Evolutionary conservation across 2,797 vertebrate species (phyloP), one percentile per base, ranked within the genome.

Genomic region (Cichlasoma orientale): DNA sequence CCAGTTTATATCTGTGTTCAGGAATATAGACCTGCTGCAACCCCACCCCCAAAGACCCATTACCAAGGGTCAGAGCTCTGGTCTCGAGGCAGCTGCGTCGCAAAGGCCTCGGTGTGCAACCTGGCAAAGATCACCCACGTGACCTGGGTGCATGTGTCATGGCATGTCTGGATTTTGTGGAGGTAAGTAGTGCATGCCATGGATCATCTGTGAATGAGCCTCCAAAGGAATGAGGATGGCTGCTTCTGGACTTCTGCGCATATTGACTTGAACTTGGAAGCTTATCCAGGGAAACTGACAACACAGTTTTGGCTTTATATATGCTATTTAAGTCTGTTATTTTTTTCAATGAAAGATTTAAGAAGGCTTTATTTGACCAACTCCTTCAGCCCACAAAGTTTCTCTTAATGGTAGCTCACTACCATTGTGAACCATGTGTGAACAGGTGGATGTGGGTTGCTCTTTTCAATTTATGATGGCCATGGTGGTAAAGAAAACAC

Each of bases 1-100:
- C 36, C 50, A 47, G 72, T 93, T 89, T 92, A 87, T 89, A 87
- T 82, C 82, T 85, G 74, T 86, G 84, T 31, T 50, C 25, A 83
- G 76, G 57, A 68, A 77, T 66, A 71, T 25, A 72, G 56, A 21
- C 33, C 75, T 11, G 9, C 31, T 25, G 12, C 13, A 29, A 18
- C 23, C 13, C 5, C 14, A 3, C 11, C 25, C 82, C 56, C 21
- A 53, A 77, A 88, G 84, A 90, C 77, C 77, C 82, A 93, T 93
- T 92, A 92, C 82, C 58, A 66, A 53, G 73, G 88, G 89, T 87
- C 89, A 84, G 63, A 82, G 76, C 74, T 79, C 76, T 78, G 59
- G 76, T 89, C 85, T 88, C 38, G 3, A 63, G 79, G 81, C 55
- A 1, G 74, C 63, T 75, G 47, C 68, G 27, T 61, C 72, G 58